Evolutionary conservation across 92 coral and sea anemone genomes (phyloP).

Genomic region (Micromussa lordhowensis): DNA sequence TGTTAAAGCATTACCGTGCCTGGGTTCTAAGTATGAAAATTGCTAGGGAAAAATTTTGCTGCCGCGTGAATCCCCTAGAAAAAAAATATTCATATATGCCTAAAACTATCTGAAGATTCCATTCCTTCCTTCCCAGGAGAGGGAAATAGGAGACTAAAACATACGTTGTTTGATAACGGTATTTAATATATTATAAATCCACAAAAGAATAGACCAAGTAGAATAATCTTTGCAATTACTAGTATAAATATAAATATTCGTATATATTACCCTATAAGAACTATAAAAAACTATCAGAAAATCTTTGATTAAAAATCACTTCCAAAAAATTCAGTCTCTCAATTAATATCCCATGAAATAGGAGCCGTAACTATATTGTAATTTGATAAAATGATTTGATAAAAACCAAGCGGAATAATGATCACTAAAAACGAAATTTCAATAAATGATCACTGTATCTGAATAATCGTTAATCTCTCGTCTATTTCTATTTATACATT

Average conservation of each 20-base stretch:
- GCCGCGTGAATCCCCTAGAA: no score
- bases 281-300: neutral
- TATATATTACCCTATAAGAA: slow-evolving; percentile 31
- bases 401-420: neutral
- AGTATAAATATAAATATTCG: slow-evolving; percentile 14
- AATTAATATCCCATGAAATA: slow-evolving; percentile 4
- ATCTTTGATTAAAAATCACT: slow-evolving; percentile 30
- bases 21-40: no score
- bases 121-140: neutral
- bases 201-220: neutral
- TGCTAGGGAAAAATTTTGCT: no score
- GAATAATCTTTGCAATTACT: neutral
- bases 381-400: neutral
- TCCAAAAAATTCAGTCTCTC: neutral
- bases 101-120: no score
- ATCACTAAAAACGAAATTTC: neutral
- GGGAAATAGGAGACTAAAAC: neutral
- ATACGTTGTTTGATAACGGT: neutral
- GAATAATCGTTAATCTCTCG: slow-evolving; percentile 4
- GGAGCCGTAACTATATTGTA: neutral
- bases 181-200: neutral
- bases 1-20: no score
- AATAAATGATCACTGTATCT: neutral
- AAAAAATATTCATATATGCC: no score
- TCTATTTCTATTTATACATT: neutral